Evolutionary conservation across 2,113 vertebrate species (phyloP).

Genomic region (Lophotis ruficrista): DNA sequence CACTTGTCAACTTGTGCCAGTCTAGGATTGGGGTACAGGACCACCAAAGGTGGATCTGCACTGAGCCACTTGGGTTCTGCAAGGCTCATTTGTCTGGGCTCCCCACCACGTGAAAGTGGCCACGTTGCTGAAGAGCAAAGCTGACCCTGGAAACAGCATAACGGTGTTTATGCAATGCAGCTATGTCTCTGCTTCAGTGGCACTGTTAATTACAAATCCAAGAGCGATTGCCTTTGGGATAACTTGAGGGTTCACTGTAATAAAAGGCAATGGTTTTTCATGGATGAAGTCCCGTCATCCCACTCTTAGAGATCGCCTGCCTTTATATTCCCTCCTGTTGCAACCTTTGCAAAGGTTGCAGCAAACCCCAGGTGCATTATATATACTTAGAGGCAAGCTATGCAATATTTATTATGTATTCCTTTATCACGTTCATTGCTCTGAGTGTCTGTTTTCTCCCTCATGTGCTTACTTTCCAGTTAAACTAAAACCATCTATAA

Average conservation of each 20-base stretch:
- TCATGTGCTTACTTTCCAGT: neutral
- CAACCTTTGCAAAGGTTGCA: neutral
- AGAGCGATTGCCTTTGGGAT: neutral
- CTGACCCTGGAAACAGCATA: neutral
- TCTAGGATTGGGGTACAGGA: neutral
- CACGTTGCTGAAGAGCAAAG: neutral
- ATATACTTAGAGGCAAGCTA: neutral
- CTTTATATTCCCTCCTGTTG: neutral
- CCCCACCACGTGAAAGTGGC: neutral
- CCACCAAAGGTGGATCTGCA: neutral
- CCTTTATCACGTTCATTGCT: neutral
- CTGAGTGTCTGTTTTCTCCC: neutral
- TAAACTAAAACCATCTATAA: conserved; percentile 16
- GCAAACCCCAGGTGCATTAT: neutral
- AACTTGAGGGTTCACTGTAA: neutral
- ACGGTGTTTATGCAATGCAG: neutral
- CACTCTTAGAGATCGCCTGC: neutral
- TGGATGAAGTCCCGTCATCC: neutral
- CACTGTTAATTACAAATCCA: neutral
- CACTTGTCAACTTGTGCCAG: fast-evolving
- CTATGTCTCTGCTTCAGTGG: neutral
- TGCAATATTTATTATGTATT: neutral
- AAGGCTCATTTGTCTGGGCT: neutral
- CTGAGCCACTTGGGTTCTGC: neutral
- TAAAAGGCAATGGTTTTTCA: neutral